A percentile compares a stretch with the other conserved stretches of the same genome.
Conservation (phyloP, 2,888 invertebrate genomes). For the Caenorhabditis virilis region DNA sequence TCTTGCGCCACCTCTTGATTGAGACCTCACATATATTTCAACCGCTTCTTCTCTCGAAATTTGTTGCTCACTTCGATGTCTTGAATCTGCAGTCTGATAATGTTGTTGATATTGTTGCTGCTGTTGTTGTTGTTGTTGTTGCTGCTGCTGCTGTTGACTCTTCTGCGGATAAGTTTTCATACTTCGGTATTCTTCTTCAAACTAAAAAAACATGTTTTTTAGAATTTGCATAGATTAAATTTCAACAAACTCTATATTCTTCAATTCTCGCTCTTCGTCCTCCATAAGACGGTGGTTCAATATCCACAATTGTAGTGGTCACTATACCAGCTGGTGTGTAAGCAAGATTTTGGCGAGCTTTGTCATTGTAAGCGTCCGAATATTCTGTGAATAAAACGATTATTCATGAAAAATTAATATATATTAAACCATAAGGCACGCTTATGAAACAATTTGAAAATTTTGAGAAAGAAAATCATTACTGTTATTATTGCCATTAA, state of each 20-base stretch:
- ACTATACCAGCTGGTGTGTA: slow-evolving; percentile 42
- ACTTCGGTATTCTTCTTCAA: slow-evolving; percentile 39
- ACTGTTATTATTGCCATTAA: no score
- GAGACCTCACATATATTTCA: slow-evolving; percentile 3
- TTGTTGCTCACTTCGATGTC: no score
- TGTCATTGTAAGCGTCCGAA: slow-evolving; percentile 6
- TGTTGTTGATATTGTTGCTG: neutral
- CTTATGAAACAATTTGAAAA: no score
- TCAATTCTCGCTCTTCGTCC: slow-evolving; percentile 16
- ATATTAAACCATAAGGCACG: no score
- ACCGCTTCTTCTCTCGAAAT: slow-evolving; percentile 4
- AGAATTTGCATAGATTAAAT: neutral
- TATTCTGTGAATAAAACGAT: slow-evolving; percentile 9
- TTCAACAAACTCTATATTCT: slow-evolving; percentile 15
- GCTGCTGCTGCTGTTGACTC: slow-evolving; percentile 5
- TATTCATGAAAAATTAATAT: neutral
- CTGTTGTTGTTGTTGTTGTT: slow-evolving; percentile 4
- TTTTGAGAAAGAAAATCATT: no score
- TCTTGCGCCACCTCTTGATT: slow-evolving; percentile 7
- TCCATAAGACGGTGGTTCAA: slow-evolving; percentile 42
- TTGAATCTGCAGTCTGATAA: neutral
- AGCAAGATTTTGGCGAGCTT: slow-evolving; percentile 13
- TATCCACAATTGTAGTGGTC: slow-evolving; percentile 53
- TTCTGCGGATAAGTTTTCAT: slow-evolving; percentile 6
- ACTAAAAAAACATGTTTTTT: slow-evolving; percentile 8